Conservation (phyloP, 64 coral and sea anemone genomes). For the Catalaphyllia jardinei region DNA sequence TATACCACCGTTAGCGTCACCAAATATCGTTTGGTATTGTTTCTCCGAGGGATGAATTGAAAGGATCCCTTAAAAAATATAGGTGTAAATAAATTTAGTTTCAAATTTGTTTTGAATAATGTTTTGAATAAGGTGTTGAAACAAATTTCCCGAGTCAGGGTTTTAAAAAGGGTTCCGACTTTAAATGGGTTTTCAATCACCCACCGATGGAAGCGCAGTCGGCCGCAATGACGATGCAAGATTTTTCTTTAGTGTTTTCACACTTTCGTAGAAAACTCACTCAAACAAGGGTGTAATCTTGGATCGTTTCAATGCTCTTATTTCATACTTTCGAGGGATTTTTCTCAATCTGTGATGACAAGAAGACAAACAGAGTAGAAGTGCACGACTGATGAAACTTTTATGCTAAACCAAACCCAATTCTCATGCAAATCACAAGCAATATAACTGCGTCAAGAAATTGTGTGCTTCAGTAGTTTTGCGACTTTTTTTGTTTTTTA, state of each 20-base stretch:
- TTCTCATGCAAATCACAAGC: conserved; percentile 38
- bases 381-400: not conserved
- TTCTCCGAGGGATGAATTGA: not conserved
- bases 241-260: not conserved
- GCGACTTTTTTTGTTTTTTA: conserved; percentile 36
- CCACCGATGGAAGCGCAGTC: not conserved
- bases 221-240: not conserved
- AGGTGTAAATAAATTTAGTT: not conserved
- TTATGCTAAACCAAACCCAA: not conserved
- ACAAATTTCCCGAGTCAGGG: not conserved
- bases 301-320: not conserved
- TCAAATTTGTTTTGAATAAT: not conserved
- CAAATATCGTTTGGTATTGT: not conserved
- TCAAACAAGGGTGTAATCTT: too few species aligned
- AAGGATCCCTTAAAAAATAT: not conserved
- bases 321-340: not conserved
- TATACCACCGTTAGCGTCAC: not conserved
- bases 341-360: not conserved
- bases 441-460: conserved; percentile 41
- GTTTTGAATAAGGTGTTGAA: not conserved
- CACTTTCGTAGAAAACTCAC: not conserved
- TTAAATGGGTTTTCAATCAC: conserved; percentile 20
- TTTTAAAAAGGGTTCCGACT: conserved; percentile 1
- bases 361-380: not conserved
- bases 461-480: conserved; percentile 45